These are phyloP conservation scores for Calycopis cecrops DNA, from an alignment of 1,140 invertebrate species.

Conservation along the genomic window DNA sequence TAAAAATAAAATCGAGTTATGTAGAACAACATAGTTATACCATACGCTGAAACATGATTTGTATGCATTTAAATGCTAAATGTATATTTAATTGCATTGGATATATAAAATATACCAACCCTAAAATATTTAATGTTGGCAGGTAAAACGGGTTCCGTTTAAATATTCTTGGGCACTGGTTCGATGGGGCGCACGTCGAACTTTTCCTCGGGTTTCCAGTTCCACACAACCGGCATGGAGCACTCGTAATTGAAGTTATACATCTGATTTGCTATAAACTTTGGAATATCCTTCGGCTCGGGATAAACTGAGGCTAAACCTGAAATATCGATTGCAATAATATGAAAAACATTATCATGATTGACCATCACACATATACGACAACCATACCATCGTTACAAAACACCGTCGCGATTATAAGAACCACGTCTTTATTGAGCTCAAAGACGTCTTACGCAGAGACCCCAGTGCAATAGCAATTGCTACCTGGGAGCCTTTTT, in stretches of 20 bases:
- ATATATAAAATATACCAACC: slow-evolving; percentile 25
- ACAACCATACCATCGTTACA: no score
- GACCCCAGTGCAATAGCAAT: no score
- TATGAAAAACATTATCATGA: no score
- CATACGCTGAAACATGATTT: no score
- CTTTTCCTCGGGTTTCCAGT: slow-evolving; percentile 78
- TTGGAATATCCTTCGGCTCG: slow-evolving; percentile 84
- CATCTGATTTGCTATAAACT: slow-evolving; percentile 84
- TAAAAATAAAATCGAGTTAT: no score
- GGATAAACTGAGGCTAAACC: slow-evolving; percentile 90
- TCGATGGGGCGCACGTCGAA: slow-evolving; percentile 74
- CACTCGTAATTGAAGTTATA: slow-evolving; percentile 88
- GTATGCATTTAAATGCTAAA: no score
- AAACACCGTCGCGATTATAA: no score
- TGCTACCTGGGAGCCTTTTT: no score
- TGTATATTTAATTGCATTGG: slow-evolving; percentile 32
- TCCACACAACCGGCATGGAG: slow-evolving; percentile 84
- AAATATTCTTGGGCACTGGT: slow-evolving; percentile 70
- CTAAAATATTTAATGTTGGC: not conserved
- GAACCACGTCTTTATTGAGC: no score
- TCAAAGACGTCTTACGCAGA: no score
- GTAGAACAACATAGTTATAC: no score
- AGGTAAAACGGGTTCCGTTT: slow-evolving; percentile 32
- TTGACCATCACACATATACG: no score
- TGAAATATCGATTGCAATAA: slow-evolving; percentile 54